Conservation (phyloP, 2,888 invertebrate species). For the Drosophila ustulata region DNA sequence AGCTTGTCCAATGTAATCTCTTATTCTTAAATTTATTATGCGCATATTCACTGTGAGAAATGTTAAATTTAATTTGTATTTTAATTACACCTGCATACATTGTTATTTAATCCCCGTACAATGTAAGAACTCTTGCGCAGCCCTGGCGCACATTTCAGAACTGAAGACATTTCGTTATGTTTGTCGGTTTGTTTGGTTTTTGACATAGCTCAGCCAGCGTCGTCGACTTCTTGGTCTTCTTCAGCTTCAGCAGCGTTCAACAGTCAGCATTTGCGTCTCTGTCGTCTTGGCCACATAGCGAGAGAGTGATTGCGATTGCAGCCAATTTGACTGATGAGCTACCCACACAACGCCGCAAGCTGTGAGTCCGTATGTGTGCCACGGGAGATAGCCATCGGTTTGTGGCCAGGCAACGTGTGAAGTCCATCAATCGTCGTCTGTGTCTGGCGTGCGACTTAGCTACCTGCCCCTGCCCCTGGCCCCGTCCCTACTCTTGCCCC, state of each 20-base stretch:
- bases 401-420: conserved; percentile 71
- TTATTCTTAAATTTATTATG: too few relatives aligned
- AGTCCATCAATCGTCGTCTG: conserved; percentile 80
- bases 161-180: conserved; percentile 40
- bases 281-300: conserved; percentile 31
- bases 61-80: too few relatives aligned
- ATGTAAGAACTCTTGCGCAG: conserved; percentile 12
- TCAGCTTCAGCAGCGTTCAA: neutral
- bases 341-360: conserved; percentile 73
- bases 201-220: conserved; percentile 18
- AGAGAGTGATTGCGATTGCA: conserved; percentile 60
- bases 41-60: too few relatives aligned
- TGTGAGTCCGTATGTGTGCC: conserved; percentile 36
- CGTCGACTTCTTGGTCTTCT: neutral
- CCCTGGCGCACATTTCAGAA: conserved; percentile 35
- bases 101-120: neutral
- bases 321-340: conserved; percentile 78
- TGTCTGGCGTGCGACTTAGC: conserved; percentile 70
- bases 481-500: conserved; percentile 1
- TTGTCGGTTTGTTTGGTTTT: conserved; percentile 41
- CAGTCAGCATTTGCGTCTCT: neutral
- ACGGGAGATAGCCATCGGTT: conserved; percentile 69
- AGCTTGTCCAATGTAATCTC: too few relatives aligned
- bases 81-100: too few relatives aligned
- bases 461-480: conserved; percentile 41